Conservation (phyloP, 2,888 invertebrate species). For the Cephus rjabovi region DNA sequence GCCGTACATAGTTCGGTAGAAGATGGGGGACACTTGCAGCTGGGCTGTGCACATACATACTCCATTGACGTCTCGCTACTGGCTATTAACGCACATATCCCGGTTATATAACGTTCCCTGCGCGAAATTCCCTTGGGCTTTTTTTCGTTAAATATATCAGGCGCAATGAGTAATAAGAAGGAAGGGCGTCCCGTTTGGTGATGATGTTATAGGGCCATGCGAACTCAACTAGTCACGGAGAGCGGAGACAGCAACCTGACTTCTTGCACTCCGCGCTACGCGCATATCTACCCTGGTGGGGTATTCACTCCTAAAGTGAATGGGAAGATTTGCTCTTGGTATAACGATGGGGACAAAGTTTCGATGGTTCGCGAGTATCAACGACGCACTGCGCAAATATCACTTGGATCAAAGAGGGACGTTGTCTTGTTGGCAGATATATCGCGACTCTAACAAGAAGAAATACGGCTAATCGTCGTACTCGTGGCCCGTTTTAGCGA, state of each 20-base stretch:
- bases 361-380: not conserved
- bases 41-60: conserved; percentile 19
- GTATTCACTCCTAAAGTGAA: not conserved
- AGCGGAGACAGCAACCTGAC: not conserved
- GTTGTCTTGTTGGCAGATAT: not conserved
- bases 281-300: not conserved
- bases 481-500: conserved; percentile 1
- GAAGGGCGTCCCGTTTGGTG: not conserved
- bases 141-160: conserved; percentile 14
- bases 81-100: conserved; percentile 50
- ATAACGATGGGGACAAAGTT: not conserved
- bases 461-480: not conserved
- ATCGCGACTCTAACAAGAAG: not conserved
- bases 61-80: conserved; percentile 41
- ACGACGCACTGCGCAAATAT: not conserved
- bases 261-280: not conserved
- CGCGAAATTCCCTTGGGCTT: conserved; percentile 30
- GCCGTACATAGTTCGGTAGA: not conserved
- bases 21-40: conserved; percentile 12
- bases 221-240: not conserved
- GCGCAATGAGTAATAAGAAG: not conserved
- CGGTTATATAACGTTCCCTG: conserved; percentile 54
- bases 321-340: not conserved
- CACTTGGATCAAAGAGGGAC: not conserved
- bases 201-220: not conserved